phyloP scores from a whole-genome alignment of 2,113 vertebrate species.

The Sigmodon hispidus region DNA sequence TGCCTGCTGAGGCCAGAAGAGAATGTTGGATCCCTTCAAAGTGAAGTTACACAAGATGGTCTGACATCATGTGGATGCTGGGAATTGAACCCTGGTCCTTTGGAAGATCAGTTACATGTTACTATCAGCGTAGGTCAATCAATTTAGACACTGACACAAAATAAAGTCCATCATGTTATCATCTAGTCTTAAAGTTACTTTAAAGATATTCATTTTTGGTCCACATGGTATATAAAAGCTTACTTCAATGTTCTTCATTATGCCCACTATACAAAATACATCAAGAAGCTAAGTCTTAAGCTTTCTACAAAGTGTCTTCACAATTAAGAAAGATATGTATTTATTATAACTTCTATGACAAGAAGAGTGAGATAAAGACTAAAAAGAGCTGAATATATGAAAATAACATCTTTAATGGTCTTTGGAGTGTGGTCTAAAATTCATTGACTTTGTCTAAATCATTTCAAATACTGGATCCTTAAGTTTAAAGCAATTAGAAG shows the following conservation, averaged over 20 bases:
- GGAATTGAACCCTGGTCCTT: background rate
- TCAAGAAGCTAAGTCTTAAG: conserved; percentile 58
- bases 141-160: background rate
- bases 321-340: conserved; percentile 29
- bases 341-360: conserved; percentile 37
- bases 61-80: background rate
- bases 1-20: background rate
- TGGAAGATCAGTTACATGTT: background rate
- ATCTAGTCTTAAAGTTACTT: conserved; percentile 21
- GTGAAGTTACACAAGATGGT: background rate
- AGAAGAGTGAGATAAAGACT: conserved; percentile 66
- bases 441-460: conserved; percentile 68
- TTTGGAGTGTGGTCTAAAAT: conserved; percentile 39
- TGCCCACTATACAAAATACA: conserved; percentile 66
- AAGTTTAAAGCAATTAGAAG: conserved; percentile 65
- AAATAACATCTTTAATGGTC: conserved; percentile 67
- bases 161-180: background rate
- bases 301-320: conserved; percentile 57
- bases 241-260: conserved; percentile 28
- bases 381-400: conserved; percentile 54
- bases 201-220: background rate
- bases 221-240: conserved; percentile 53
- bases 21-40: background rate
- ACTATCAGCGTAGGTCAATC: background rate
- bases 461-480: conserved; percentile 66